phyloP scores from a whole-genome alignment of 37 sponge, comb jelly and placozoan species.

The Lycopodina hypogea region DNA sequence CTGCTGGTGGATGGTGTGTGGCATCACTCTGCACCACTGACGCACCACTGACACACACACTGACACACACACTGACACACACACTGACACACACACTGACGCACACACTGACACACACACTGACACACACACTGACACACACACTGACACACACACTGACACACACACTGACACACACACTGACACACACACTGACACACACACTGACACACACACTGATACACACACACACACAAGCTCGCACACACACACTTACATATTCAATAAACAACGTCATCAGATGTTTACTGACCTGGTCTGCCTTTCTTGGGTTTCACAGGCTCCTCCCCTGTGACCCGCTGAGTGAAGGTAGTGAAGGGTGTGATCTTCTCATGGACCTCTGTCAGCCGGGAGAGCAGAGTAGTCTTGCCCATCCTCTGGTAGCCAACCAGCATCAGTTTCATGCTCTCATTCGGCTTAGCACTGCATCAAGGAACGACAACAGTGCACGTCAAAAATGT shows the following conservation, averaged over 20 bases:
- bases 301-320: background rate
- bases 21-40: too few species aligned
- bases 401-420: slow-evolving; percentile 88
- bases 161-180: too few species aligned
- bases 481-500: too few species aligned
- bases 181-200: too few species aligned
- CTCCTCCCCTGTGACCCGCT: slow-evolving; percentile 44
- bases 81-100: background rate
- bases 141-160: too few species aligned
- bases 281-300: background rate
- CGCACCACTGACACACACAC: too few species aligned
- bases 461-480: slow-evolving; percentile 40
- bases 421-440: slow-evolving; percentile 92
- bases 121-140: too few species aligned
- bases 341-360: slow-evolving; percentile 49
- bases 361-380: slow-evolving; percentile 54
- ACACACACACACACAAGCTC: too few species aligned
- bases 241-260: background rate
- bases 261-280: background rate
- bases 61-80: too few species aligned
- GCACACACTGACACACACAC: too few species aligned
- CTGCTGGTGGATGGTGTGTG: too few species aligned
- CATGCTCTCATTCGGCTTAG: slow-evolving; percentile 77
- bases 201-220: too few species aligned
- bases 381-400: slow-evolving; percentile 64